Conservation (phyloP, 2,888 invertebrate species). For the Tetragnatha montana region DNA sequence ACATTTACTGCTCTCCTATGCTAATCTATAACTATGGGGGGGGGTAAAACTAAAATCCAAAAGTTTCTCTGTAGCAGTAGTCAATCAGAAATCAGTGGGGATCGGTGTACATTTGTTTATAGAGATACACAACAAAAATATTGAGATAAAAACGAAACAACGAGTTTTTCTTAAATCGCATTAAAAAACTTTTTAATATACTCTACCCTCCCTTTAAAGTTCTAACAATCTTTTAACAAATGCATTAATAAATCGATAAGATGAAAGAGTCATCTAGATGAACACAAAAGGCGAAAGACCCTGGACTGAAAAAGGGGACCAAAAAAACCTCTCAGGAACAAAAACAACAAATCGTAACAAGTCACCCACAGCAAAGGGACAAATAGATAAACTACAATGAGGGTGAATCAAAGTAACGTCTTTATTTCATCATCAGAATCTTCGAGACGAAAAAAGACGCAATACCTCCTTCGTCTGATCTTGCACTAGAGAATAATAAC, state of each 20-base stretch:
- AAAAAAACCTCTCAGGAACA: neutral
- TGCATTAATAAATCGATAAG: neutral
- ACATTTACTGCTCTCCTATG: no score
- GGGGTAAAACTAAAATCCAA: no score
- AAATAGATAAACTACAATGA: conserved; percentile 28
- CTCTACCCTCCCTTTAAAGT: neutral
- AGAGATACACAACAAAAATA: no score
- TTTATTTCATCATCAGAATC: conserved; percentile 28
- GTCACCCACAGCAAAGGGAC: conserved; percentile 8
- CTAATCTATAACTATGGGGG: no score
- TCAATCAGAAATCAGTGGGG: no score
- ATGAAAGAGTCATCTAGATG: neutral
- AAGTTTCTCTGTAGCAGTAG: no score
- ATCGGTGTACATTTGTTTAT: no score
- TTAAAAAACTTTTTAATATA: no score
- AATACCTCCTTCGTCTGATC: neutral
- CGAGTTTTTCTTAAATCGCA: no score
- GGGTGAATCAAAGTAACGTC: neutral
- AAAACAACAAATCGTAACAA: conserved; percentile 19
- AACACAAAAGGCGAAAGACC: neutral
- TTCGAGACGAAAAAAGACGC: neutral
- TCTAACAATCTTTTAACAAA: neutral
- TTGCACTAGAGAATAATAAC: neutral
- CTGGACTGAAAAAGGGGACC: neutral
- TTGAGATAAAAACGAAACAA: no score